phyloP scores from a whole-genome alignment of 2,888 invertebrate species.

The Operophtera brumata region DNA sequence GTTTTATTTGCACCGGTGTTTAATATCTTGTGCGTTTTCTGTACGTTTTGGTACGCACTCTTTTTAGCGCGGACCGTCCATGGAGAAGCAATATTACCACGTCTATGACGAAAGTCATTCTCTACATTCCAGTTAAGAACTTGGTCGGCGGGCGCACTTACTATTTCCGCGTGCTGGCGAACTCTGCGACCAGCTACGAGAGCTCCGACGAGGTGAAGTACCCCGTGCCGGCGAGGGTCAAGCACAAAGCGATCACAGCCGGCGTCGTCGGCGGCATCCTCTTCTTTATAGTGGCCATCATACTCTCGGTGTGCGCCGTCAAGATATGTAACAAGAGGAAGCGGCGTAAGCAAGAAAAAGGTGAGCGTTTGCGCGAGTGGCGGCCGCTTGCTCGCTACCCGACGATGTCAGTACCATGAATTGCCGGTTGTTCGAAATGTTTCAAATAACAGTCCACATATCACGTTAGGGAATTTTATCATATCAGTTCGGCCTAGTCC shows the following conservation, averaged over 20 bases:
- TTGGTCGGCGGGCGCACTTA: conserved; percentile 94
- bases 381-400: conserved; percentile 61
- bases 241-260: conserved; percentile 97
- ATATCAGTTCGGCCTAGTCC: background rate
- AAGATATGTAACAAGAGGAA: conserved; percentile 99
- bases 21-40: too few species aligned
- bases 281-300: conserved; percentile 98
- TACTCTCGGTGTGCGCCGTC: conserved; percentile 97
- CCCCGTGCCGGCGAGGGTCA: conserved; percentile 93
- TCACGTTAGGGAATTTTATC: too few species aligned
- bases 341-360: conserved; percentile 98
- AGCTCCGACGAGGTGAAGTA: conserved; percentile 94
- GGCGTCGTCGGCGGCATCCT: conserved; percentile 98
- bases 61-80: too few species aligned
- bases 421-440: conserved; percentile 3
- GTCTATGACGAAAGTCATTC: background rate
- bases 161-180: conserved; percentile 94
- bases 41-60: too few species aligned
- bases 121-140: conserved; percentile 87
- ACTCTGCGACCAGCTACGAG: conserved; percentile 92
- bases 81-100: too few species aligned
- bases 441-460: background rate
- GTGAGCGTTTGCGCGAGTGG: conserved; percentile 78
- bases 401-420: conserved; percentile 20
- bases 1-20: too few species aligned